Base-by-base conservation (phyloP, 2,113 vertebrate genomes). In the Pomatorhinus ruficollis region DNA sequence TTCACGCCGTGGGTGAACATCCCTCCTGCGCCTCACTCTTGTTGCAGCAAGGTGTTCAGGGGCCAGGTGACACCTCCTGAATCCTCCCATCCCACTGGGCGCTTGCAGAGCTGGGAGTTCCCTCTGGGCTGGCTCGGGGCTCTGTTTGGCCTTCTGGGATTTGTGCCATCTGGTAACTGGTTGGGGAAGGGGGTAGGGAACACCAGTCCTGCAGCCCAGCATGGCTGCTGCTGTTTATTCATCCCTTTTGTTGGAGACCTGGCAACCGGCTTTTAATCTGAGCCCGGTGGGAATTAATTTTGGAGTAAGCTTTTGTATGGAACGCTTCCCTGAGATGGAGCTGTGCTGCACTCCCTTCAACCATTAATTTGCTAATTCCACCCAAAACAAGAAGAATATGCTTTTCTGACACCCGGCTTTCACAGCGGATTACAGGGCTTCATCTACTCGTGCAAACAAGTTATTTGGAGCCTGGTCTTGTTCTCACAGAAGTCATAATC, bases 361-460 rank as follows among this genome's bases (percentile, higher is more conserved):
- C 86, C 45, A 3, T 68, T 89, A 89, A 95, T 95, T 96, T 89
- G 88, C 31, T 96, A 94, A 89, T 95, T 92, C 95, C 76, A 71
- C 63, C 64, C 60, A 52, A 93, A 97, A 1, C 42, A 77, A 83
- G 75, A 56, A 21, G 70, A 71, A 31, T 63, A 15, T 21, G 64
- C 57, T 89, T 94, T 92, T 42, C 83, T 63, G 56, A 94, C 86
- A 84, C 49, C 15, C 68, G 78, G 22, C 75, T 88, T 69, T 35
- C 79, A 86, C 44, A 42, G 3, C 2, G 44, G 60, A 72, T 81
- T 37, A 52, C 92, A 90, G n/a, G 28, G 28, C 71, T 95, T 64
- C n/a, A n/a, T 81, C 83, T 56, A 21, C 76, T 70, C 15, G 0
- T 30, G 68, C 56, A 95, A 92, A 82, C 52, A 90, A 87, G 25